These are phyloP conservation scores for Drosophila erecta DNA, from an alignment of 1,140 invertebrate species.

Conservation along the genomic window DNA sequence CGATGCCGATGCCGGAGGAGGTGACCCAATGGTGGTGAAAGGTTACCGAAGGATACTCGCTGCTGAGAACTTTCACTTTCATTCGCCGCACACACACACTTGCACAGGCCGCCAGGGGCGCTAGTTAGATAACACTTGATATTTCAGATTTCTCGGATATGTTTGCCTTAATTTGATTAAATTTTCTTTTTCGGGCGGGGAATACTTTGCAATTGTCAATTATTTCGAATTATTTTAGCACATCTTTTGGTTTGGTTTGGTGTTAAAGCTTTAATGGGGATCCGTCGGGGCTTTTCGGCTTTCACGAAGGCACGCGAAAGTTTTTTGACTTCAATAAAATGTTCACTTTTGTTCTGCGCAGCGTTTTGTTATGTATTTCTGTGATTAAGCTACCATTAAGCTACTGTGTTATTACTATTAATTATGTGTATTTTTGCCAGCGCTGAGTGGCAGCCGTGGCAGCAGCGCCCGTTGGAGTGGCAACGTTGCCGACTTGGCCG, in stretches of 20 bases:
- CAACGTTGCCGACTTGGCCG: conserved; percentile 75
- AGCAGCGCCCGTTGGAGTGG: conserved; percentile 74
- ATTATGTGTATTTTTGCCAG: conserved; percentile 47
- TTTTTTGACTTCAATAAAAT: conserved; percentile 13
- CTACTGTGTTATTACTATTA: conserved; percentile 22
- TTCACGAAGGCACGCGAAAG: conserved; percentile 25
- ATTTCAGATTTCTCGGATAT: conserved; percentile 22
- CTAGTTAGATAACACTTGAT: conserved; percentile 67
- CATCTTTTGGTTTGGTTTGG: conserved; percentile 24
- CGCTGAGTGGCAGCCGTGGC: conserved; percentile 73
- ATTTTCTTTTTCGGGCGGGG: not conserved
- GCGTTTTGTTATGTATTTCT: conserved; percentile 13
- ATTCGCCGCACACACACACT: conserved; percentile 12
- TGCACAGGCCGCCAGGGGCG: conserved; percentile 38
- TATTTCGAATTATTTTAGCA: conserved; percentile 5
- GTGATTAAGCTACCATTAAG: conserved; percentile 1
- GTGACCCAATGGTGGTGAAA: conserved; percentile 45
- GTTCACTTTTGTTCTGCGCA: conserved; percentile 9
- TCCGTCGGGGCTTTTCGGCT: conserved; percentile 27
- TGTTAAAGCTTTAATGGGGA: conserved; percentile 36
- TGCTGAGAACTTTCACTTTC: conserved; percentile 68
- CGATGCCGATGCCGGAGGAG: conserved; percentile 4
- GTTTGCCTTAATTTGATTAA: conserved; percentile 17
- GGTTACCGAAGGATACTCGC: conserved; percentile 45
- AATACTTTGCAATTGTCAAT: not conserved